Percentiles rank a stretch among this genome's conserved stretches.
Conservation (phyloP, 2,888 invertebrate genomes). For the Spilarctia lutea region DNA sequence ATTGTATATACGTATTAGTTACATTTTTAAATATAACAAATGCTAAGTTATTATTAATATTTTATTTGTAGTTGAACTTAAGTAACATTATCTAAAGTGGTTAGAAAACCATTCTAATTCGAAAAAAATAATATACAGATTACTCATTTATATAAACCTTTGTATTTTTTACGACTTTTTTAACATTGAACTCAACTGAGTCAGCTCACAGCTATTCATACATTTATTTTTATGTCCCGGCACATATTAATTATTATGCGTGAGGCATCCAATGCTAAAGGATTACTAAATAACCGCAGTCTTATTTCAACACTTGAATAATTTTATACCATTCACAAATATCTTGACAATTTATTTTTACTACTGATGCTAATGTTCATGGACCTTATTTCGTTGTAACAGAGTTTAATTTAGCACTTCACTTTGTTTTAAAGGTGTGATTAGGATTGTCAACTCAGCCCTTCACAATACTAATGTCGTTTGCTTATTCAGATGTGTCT, state of each 20-base stretch:
- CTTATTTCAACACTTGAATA: conserved; percentile 65
- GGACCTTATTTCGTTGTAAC: not conserved
- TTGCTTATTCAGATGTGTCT: conserved; percentile 75
- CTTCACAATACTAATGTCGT: conserved; percentile 64
- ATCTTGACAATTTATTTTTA: conserved; percentile 18
- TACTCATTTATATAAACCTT: not conserved
- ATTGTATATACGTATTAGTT: too few relatives aligned
- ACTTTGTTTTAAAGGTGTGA: not conserved
- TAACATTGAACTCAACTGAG: conserved; percentile 39
- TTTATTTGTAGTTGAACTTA: not conserved
- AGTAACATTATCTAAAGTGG: not conserved
- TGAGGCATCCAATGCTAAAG: conserved; percentile 48
- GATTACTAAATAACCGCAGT: conserved; percentile 56
- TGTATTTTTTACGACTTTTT: not conserved
- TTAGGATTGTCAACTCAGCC: conserved; percentile 41
- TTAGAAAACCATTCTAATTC: not conserved
- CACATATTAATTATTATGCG: conserved; percentile 57
- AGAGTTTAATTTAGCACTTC: conserved; percentile 13
- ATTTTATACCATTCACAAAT: conserved; percentile 49
- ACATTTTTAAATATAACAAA: too few relatives aligned
- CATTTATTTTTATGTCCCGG: conserved; percentile 35
- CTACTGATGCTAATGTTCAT: not conserved
- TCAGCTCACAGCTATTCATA: conserved; percentile 40
- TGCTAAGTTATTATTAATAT: too few relatives aligned
- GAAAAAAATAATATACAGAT: not conserved